Evolutionary conservation across 2,113 vertebrate species (phyloP), one percentile per base, ranked within the genome.

Genomic region (Colossoma macropomum): DNA sequence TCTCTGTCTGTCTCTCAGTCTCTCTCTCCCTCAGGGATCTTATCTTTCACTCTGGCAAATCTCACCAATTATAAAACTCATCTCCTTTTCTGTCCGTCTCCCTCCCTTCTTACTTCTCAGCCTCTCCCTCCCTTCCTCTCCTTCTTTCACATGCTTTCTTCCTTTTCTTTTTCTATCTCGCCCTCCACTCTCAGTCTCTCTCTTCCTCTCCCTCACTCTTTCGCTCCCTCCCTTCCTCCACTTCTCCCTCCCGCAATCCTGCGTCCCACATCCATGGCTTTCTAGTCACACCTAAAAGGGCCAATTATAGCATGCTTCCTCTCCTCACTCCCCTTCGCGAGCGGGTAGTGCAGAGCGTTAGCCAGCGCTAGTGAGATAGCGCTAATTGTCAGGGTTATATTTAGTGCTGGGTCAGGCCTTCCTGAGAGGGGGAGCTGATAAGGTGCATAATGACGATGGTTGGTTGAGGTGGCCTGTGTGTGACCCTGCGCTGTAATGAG

Each of bases 1-100:
- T 89, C 69, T 86, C 68, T 69, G 81, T 28, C 23, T 82, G 83
- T 70, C 85, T 86, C 79, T 84, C 27, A 77, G 66, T 79, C 88
- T 89, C 86, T 85, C 68, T 86, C 88, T 92, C 91, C 87, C 90
- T 86, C 86, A 86, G 89, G 92, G 87, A 91, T 90, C 93, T 94
- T 94, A 94, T 93, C 92, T 92, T 90, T 91, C 90, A 92, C 87
- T 59, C 89, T 90, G 88, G 90, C 89, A 94, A 94, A 94, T 93
- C 90, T 91, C 88, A 88, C 92, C 92, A 94, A 94, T 94, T 94
- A 94, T 94, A 94, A 94, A 93, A 90, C 88, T 92, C 91, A 92
- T 94, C 91, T 92, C 81, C 81, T 66, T 75, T 80, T 66, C 23
- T 75, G 68, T 76, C 41, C 34, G 66, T 74, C 84, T 83, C 76